These are phyloP conservation scores for Athalia rosae DNA, from an alignment of 2,888 invertebrate species.

Conservation along the genomic window DNA sequence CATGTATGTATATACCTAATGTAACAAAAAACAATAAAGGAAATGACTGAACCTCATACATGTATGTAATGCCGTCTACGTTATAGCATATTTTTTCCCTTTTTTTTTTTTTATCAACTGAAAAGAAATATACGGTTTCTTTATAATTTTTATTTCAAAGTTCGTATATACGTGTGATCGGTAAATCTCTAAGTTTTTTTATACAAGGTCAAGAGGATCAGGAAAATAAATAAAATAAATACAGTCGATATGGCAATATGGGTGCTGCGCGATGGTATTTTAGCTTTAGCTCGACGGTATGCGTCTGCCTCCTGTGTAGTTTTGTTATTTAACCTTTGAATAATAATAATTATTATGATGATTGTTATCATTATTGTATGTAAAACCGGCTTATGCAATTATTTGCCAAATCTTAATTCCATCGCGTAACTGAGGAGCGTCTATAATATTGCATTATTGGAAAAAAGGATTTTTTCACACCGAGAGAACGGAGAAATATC, in stretches of 20 bases:
- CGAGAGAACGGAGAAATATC: neutral
- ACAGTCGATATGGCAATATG: no score
- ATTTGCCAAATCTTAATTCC: neutral
- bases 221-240: slow-evolving; percentile 22
- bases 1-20: no score
- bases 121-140: neutral
- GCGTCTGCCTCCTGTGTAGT: no score
- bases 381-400: neutral
- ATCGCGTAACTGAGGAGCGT: neutral
- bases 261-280: no score
- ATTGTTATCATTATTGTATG: neutral
- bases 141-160: neutral
- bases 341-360: no score
- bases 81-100: no score
- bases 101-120: no score
- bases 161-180: neutral
- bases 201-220: slow-evolving; percentile 29
- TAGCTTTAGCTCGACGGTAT: no score
- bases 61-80: no score
- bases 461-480: neutral
- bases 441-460: neutral
- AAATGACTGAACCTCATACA: no score
- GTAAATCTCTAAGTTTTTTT: slow-evolving; percentile 17
- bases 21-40: no score
- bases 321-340: no score